A percentile compares a stretch with the other conserved stretches of the same genome.
Evolutionary conservation across 92 coral and sea anemone genomes (phyloP).

Genomic region (Epizoanthus ramosus): DNA sequence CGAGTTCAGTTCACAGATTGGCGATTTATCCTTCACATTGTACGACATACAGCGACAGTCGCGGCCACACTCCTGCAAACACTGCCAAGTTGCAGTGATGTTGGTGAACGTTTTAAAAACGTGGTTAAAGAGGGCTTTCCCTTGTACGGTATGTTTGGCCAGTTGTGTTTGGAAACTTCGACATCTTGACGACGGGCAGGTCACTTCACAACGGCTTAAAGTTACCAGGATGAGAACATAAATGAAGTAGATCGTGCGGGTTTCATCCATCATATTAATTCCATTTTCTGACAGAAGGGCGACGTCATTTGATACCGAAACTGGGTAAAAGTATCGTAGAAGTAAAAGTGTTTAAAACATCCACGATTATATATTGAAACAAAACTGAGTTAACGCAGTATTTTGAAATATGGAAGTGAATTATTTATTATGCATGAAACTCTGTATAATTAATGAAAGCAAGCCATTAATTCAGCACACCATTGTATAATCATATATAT

Average conservation of each 20-base stretch:
- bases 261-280: no score
- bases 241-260: not conserved
- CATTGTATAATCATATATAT: no score
- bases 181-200: not conserved
- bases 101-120: not conserved
- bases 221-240: not conserved
- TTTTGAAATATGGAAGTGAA: no score
- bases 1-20: slow-evolving; percentile 18
- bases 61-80: not conserved
- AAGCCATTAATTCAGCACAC: no score
- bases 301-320: no score
- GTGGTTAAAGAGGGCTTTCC: slow-evolving; percentile 12
- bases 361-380: no score
- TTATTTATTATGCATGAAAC: no score
- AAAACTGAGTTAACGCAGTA: no score
- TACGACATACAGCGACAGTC: slow-evolving; percentile 9
- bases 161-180: not conserved
- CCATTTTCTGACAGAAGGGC: no score
- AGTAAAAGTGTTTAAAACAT: no score
- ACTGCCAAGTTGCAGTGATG: slow-evolving; percentile 13
- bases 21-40: not conserved
- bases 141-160: not conserved
- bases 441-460: no score
- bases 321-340: no score
- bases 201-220: not conserved